Evolutionary conservation across 2,888 invertebrate genomes (phyloP), one percentile per base, ranked within the genome.

Genomic region (Strigamia transsilvanica): DNA sequence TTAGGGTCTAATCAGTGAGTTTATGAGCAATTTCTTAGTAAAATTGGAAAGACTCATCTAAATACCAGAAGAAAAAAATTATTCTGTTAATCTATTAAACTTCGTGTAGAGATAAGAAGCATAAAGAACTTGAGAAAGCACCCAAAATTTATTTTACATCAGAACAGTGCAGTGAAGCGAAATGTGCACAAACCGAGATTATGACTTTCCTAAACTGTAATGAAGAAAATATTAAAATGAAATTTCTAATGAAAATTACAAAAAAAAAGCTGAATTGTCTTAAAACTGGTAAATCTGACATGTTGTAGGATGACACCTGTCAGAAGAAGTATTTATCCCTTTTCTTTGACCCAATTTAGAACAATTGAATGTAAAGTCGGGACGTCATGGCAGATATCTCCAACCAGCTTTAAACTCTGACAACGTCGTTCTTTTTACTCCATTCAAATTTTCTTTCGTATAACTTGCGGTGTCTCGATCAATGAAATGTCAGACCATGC

Each of bases 11-110:
- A 42, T 42, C 15, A 15, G 2, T 42, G 10, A 15, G 42, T 42
- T 42, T 10, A 15, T 5, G 42, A 10, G 42, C 42, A 42, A 42
- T 42, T 42, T 15, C 42, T 15, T 42, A 1, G 12, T 42, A 42
- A 42, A 10, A 13, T 42, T 42, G 1, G 12, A 5, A 42, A 13
- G 15, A 42, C 5, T 13, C 12, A 13, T 42, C 10, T 42, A 18
- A 18, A 18, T 38, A 38, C 10, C n/a, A n/a, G n/a, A n/a, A 56
- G 56, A 18, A 18, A 56, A 9, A 56, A 18, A n/a, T 56, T 9
- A 18, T 56, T 56, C 56, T 56, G 56, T 56, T 56, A 56, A 56
- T 56, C 56, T 18, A 56, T 56, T 56, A 56, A 38, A n/a, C 56
- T 56, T 18, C 56, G 9, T 46, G 2, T 9, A 1, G 9, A 56